Percentiles rank a stretch among this genome's conserved stretches.
These are phyloP conservation scores for Andrena hattorfiana DNA, from an alignment of 2,888 invertebrate genomes.

Conservation along the genomic window DNA sequence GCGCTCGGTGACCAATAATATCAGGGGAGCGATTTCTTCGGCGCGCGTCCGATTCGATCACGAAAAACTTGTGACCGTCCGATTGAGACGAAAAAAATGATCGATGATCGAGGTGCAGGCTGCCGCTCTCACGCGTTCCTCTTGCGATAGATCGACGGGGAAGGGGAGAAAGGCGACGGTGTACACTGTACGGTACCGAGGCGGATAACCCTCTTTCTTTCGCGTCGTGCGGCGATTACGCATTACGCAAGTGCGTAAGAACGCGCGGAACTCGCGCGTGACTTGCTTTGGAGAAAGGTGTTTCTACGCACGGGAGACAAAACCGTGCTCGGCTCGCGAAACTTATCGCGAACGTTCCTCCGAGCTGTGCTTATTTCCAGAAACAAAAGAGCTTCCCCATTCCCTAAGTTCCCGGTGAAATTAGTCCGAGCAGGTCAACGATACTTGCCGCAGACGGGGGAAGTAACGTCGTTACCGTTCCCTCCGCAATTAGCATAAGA, in stretches of 20 bases:
- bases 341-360: conserved; percentile 12
- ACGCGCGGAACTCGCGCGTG: conserved; percentile 71
- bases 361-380: not conserved
- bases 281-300: conserved; percentile 68
- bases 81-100: conserved; percentile 9
- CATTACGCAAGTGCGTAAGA: conserved; percentile 71
- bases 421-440: not conserved
- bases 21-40: not conserved
- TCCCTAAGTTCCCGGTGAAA: no score
- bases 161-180: conserved; percentile 18
- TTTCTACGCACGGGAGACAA: conserved; percentile 49
- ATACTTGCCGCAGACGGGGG: not conserved
- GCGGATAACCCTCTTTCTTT: conserved; percentile 60
- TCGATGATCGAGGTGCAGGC: conserved; percentile 1
- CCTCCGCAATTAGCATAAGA: not conserved
- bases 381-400: no score
- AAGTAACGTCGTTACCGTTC: not conserved
- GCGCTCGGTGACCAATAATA: not conserved
- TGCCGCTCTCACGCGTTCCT: not conserved
- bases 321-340: conserved; percentile 26
- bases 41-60: not conserved
- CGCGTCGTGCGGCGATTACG: conserved; percentile 59
- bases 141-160: conserved; percentile 26
- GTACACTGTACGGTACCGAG: conserved; percentile 37
- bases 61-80: conserved; percentile 27